Evolutionary conservation across 2,888 invertebrate species (phyloP).

Genomic region (Abrostola tripartita): DNA sequence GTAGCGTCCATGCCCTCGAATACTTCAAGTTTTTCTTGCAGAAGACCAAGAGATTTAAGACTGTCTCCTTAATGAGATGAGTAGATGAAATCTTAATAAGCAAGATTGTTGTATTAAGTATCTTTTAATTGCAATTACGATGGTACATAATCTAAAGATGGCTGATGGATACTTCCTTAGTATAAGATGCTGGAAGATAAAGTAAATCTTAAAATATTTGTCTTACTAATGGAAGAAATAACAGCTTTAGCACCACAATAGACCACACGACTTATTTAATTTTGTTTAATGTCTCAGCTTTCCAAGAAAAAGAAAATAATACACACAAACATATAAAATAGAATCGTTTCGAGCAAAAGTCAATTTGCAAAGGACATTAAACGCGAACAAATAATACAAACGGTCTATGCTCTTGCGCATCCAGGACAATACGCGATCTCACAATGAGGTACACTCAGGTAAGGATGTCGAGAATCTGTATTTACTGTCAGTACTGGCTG

Average conservation of each 20-base stretch:
- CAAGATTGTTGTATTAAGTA: slow-evolving; percentile 20
- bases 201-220: background rate
- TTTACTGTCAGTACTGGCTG: slow-evolving; percentile 4
- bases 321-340: slow-evolving; percentile 16
- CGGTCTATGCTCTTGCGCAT: slow-evolving; percentile 41
- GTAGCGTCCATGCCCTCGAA: slow-evolving; percentile 49
- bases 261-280: background rate
- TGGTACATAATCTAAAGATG: slow-evolving; percentile 1
- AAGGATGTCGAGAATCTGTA: background rate
- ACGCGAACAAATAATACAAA: slow-evolving; percentile 42
- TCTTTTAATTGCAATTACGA: slow-evolving; percentile 29
- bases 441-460: slow-evolving; percentile 42
- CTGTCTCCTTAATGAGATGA: slow-evolving; percentile 27
- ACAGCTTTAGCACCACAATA: no score
- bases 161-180: background rate
- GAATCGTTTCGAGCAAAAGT: slow-evolving; percentile 19
- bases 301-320: slow-evolving; percentile 4
- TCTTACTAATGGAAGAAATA: no score
- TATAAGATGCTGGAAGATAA: background rate
- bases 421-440: slow-evolving; percentile 50
- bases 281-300: background rate
- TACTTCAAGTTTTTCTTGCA: slow-evolving; percentile 51
- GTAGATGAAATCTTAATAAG: slow-evolving; percentile 35
- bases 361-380: slow-evolving; percentile 40
- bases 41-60: slow-evolving; percentile 34